Conservation (phyloP, 2,888 invertebrate species). For the Chymomyza amoena region DNA sequence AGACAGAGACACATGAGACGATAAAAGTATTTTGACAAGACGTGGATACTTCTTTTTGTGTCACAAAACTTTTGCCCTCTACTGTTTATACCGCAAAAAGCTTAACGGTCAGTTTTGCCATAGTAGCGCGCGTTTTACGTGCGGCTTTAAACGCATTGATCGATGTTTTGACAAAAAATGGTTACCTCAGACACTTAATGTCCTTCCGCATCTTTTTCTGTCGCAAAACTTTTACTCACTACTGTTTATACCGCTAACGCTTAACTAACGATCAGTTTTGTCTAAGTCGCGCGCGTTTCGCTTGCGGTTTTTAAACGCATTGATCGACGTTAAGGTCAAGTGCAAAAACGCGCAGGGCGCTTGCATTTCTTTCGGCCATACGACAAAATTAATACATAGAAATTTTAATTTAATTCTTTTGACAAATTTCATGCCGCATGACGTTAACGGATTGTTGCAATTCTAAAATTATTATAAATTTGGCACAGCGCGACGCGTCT, state of each 20-base stretch:
- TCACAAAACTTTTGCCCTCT: too few relatives aligned
- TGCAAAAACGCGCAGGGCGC: conserved; percentile 47
- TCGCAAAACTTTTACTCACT: too few relatives aligned
- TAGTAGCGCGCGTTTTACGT: too few relatives aligned
- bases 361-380: conserved; percentile 12
- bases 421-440: conserved; percentile 30
- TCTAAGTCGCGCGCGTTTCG: too few relatives aligned
- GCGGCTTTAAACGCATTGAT: not conserved
- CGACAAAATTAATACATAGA: not conserved
- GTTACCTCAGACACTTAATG: too few relatives aligned
- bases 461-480: conserved; percentile 23
- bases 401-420: conserved; percentile 25
- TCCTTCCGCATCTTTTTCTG: too few relatives aligned
- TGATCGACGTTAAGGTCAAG: conserved; percentile 44
- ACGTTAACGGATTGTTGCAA: conserved; percentile 33
- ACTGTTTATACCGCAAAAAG: not conserved
- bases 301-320: not conserved
- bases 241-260: not conserved
- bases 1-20: not conserved
- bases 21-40: too few relatives aligned
- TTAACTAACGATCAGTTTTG: too few relatives aligned
- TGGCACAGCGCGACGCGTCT: conserved; percentile 23
- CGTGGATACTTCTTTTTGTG: too few relatives aligned
- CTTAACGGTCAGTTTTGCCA: too few relatives aligned
- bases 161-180: too few relatives aligned